phyloP scores from a whole-genome alignment of 2,888 invertebrate species.

The Helleia helle region DNA sequence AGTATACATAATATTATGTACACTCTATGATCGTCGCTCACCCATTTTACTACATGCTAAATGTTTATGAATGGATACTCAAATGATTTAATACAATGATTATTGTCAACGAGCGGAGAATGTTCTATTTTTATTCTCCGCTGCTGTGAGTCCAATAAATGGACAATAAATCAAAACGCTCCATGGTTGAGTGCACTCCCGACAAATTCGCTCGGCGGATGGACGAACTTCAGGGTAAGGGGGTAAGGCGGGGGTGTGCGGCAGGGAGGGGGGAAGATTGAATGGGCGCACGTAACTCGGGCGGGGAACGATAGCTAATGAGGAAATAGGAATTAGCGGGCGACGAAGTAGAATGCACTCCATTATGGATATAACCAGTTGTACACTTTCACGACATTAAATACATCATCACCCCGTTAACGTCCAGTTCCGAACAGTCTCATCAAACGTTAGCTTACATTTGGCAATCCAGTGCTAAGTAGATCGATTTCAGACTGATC shows the following conservation, averaged over 20 bases:
- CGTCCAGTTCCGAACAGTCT: too few relatives aligned
- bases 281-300: constrained; percentile 42
- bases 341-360: constrained; percentile 55
- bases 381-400: constrained; percentile 10
- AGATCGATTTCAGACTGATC: too few relatives aligned
- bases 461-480: too few relatives aligned
- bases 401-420: too few relatives aligned
- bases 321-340: constrained; percentile 72
- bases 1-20: too few relatives aligned
- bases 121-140: constrained; percentile 40
- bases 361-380: constrained; percentile 40
- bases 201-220: constrained; percentile 46
- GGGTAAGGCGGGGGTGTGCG: constrained; percentile 21
- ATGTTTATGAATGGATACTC: constrained; percentile 11
- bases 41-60: too few relatives aligned
- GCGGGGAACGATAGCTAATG: constrained; percentile 56
- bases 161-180: constrained; percentile 67
- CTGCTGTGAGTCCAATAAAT: constrained; percentile 55
- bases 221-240: constrained; percentile 33
- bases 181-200: constrained; percentile 50
- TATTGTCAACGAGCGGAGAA: constrained; percentile 26
- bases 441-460: too few relatives aligned
- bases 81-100: constrained; percentile 28
- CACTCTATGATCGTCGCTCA: too few relatives aligned
- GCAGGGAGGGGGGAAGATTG: constrained; percentile 31